Base-by-base conservation (phyloP, 1,140 invertebrate genomes). In the Monomorium pharaonis region DNA sequence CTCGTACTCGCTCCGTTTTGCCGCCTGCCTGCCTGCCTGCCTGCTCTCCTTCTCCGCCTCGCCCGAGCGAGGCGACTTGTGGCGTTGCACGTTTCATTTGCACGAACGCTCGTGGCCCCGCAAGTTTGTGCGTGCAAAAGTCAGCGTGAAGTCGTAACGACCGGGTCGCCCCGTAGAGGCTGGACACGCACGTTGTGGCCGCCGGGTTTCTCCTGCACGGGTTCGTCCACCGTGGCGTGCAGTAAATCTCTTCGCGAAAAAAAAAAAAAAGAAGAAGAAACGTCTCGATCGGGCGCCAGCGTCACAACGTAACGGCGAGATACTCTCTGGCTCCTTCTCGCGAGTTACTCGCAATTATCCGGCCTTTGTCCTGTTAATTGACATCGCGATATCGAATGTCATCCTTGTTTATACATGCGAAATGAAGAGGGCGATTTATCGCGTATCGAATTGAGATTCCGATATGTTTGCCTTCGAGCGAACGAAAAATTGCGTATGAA, bases 131-230 rank as follows among this genome's bases (percentile, higher is more conserved):
- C 92, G 90, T 92, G 93, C 92, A 90, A 94, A 92, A 94, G 93
- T 91, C 93, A 94, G 94, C 93, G 94, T 94, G 91, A 94, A 94
- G 93, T 92, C 93, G 90, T 94, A 94, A 94, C 93, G 92, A 94
- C 90, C 92, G 89, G 92, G 92, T 92, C 91, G 91, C 87, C 86
- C 88, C 88, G 88, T 87, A 76, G 76, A 72, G 84, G 86, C 89
- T 89, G 89, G 88, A 90, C 93, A 94, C 93, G 93, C 93, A 94
- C 90, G 84, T 88, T 92, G 84, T 93, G 84, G 91, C 93, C 93
- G 89, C 63, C 90, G 86, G 92, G 90, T 91, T n/a, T 89, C 81
- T 92, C 86, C 77, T 88, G 84, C 92, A 90, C 90, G 49, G 14
- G 12, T 37, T 12, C 60, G 60, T 78, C 76, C 60, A 51, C 44